phyloP scores from a whole-genome alignment of 2,888 invertebrate species.

The Parasteatoda lunata region DNA sequence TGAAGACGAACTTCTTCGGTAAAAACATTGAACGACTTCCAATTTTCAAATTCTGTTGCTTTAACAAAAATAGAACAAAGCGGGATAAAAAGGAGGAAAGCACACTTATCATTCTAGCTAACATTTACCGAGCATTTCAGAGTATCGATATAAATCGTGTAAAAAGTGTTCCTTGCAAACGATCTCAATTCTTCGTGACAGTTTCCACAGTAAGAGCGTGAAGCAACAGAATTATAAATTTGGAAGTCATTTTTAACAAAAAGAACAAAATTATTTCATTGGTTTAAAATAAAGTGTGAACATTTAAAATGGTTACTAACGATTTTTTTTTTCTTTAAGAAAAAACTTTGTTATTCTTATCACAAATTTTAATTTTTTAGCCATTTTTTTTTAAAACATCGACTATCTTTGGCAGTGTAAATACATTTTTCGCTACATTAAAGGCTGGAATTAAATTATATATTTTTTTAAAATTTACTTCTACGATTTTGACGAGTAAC shows the following conservation, averaged over 20 bases:
- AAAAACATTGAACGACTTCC: background rate
- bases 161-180: background rate
- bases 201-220: background rate
- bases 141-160: background rate
- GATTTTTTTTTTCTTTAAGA: too few species aligned
- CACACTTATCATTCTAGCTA: background rate
- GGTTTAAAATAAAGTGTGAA: too few species aligned
- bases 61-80: background rate
- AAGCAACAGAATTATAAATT: background rate
- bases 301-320: too few species aligned
- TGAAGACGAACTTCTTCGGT: background rate
- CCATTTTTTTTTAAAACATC: too few species aligned
- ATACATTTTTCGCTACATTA: too few species aligned
- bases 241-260: background rate
- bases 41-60: background rate
- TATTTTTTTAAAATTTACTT: too few species aligned
- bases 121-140: conserved; percentile 8
- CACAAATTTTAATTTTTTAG: too few species aligned
- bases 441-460: too few species aligned
- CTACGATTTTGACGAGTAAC: too few species aligned
- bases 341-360: too few species aligned
- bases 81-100: background rate
- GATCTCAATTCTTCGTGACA: conserved; percentile 12
- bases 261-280: background rate
- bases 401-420: too few species aligned